Conservation (phyloP, 2,888 invertebrate species). For the Podotricha telesiphe region DNA sequence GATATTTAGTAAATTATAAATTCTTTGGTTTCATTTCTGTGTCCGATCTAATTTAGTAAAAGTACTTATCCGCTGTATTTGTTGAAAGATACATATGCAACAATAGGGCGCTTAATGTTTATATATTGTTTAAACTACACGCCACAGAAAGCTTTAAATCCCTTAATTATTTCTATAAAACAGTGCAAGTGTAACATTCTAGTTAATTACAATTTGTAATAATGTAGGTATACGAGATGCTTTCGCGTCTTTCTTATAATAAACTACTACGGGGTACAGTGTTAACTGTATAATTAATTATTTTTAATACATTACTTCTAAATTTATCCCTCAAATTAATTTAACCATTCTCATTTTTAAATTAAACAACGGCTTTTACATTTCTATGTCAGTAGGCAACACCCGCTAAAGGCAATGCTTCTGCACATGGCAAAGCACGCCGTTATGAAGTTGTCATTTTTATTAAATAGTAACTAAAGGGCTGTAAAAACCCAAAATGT, state of each 20-base stretch:
- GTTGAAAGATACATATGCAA: too few relatives aligned
- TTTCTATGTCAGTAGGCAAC: constrained; percentile 46
- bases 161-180: constrained; percentile 26
- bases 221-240: not conserved
- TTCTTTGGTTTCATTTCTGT: not conserved
- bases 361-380: constrained; percentile 56
- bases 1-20: constrained; percentile 8
- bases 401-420: constrained; percentile 52
- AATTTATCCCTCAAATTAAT: constrained; percentile 53
- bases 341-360: constrained; percentile 51
- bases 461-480: constrained; percentile 59
- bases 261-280: not conserved
- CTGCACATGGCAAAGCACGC: constrained; percentile 51
- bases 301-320: constrained; percentile 40
- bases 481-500: constrained; percentile 74
- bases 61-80: not conserved
- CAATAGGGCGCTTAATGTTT: constrained; percentile 14
- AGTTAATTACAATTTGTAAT: constrained; percentile 11
- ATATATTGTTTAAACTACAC: constrained; percentile 21
- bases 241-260: not conserved
- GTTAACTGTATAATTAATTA: constrained; percentile 6
- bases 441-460: constrained; percentile 42
- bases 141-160: constrained; percentile 28
- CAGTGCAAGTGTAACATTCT: constrained; percentile 50
- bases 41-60: not conserved